Evolutionary conservation across 2,113 vertebrate genomes (phyloP).

Genomic region (Chrysochloris asiatica): DNA sequence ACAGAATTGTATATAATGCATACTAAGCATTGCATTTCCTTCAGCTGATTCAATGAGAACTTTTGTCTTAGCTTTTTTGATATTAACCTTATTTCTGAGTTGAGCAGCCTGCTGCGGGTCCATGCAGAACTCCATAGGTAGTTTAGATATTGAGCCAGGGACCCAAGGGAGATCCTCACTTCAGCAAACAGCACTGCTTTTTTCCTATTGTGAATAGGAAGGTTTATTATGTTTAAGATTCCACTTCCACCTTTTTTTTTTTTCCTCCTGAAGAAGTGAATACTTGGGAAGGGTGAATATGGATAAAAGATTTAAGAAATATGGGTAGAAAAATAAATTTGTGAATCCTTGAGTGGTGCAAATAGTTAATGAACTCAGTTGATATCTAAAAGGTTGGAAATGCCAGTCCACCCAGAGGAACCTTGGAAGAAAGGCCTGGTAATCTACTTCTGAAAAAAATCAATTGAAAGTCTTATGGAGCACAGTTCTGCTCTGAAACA

Average conservation of each 20-base stretch:
- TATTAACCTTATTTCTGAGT: neutral
- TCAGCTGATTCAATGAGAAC: neutral
- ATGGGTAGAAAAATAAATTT: neutral
- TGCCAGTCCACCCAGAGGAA: neutral
- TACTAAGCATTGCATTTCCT: neutral
- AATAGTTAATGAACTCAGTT: neutral
- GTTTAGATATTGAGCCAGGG: neutral
- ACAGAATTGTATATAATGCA: neutral
- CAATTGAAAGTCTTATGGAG: neutral
- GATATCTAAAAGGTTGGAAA: neutral
- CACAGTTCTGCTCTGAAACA: neutral
- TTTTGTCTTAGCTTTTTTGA: slow-evolving; percentile 4
- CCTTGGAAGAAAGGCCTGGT: neutral
- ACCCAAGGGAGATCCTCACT: neutral
- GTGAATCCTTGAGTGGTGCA: neutral
- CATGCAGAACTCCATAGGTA: neutral
- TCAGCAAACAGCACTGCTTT: neutral
- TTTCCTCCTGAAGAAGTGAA: no score
- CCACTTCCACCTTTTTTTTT: neutral
- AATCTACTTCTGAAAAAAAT: neutral
- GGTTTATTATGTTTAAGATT: neutral
- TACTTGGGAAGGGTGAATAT: neutral
- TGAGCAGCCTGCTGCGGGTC: neutral
- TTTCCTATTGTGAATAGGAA: neutral
- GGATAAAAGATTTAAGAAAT: neutral